phyloP scores from a whole-genome alignment of 1,140 invertebrate genomes.

The Battus philenor region DNA sequence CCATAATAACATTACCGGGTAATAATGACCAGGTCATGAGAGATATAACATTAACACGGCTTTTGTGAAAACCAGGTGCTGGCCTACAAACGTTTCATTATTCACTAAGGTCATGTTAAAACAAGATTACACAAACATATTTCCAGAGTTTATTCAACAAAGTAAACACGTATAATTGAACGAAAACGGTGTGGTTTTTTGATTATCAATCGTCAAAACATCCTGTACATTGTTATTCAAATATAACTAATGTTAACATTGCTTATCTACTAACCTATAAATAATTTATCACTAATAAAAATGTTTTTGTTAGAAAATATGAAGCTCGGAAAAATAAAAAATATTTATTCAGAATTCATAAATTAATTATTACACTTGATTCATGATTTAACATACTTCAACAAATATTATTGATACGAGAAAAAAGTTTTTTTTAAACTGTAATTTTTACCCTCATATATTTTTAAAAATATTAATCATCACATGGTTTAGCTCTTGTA shows the following conservation, averaged over 20 bases:
- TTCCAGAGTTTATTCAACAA: conserved; percentile 8
- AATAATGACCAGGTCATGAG: conserved; percentile 12
- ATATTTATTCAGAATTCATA: not conserved
- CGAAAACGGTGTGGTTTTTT: not conserved
- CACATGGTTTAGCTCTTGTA: no score
- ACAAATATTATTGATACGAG: no score
- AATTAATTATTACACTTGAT: not conserved
- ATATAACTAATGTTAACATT: not conserved
- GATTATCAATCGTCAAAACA: conserved; percentile 8
- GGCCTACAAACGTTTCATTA: conserved; percentile 3
- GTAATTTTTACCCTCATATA: no score
- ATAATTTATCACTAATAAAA: no score
- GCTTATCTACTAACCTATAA: no score
- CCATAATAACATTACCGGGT: not conserved
- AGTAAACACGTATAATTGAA: conserved; percentile 9
- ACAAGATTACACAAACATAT: conserved; percentile 12
- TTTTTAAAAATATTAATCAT: no score
- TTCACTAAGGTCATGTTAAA: conserved; percentile 1
- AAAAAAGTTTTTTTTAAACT: no score
- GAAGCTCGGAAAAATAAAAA: not conserved
- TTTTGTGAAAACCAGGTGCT: conserved; percentile 1
- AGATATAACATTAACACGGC: conserved; percentile 3
- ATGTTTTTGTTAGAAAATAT: not conserved
- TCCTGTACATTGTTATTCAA: not conserved
- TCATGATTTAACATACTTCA: not conserved